Evolutionary conservation across 1,140 invertebrate genomes (phyloP).

Genomic region (Drosophila burlai): DNA sequence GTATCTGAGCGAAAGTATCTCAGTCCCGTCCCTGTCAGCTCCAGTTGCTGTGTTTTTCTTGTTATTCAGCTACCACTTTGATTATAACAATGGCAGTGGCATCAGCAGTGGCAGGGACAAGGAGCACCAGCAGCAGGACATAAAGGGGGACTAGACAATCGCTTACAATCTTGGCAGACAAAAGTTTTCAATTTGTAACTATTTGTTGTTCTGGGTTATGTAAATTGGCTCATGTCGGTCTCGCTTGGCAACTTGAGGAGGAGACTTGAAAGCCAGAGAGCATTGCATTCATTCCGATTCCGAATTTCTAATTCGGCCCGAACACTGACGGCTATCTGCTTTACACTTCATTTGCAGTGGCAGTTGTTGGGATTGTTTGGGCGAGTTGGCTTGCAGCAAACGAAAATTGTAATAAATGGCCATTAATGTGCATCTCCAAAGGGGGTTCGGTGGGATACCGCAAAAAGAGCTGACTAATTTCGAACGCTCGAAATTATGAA

Average conservation of each 20-base stretch:
- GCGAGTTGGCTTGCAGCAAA: conserved; percentile 30
- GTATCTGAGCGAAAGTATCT: conserved; percentile 38
- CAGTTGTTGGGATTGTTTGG: conserved; percentile 44
- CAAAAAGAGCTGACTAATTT: conserved; percentile 70
- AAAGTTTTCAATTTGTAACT: conserved; percentile 83
- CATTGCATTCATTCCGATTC: conserved; percentile 57
- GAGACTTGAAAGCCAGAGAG: background rate
- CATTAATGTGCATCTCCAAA: conserved; percentile 64
- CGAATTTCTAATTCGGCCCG: conserved; percentile 28
- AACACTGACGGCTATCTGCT: conserved; percentile 49
- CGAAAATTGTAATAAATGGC: conserved; percentile 67
- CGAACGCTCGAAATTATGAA: conserved; percentile 62
- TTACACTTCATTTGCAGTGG: conserved; percentile 77
- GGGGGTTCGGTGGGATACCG: background rate
- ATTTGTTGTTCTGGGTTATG: conserved; percentile 82
- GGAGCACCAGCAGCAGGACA: conserved; percentile 5
- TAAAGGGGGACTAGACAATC: conserved; percentile 57
- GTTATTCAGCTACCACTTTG: conserved; percentile 76
- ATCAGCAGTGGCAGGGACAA: background rate
- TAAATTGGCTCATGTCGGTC: conserved; percentile 73
- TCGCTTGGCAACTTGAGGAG: conserved; percentile 46
- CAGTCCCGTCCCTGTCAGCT: conserved; percentile 50
- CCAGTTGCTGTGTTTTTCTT: conserved; percentile 68
- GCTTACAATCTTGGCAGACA: conserved; percentile 81
- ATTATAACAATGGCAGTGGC: conserved; percentile 75